Conservation (phyloP, 1,140 invertebrate species). For the Drosophila asahinai region DNA sequence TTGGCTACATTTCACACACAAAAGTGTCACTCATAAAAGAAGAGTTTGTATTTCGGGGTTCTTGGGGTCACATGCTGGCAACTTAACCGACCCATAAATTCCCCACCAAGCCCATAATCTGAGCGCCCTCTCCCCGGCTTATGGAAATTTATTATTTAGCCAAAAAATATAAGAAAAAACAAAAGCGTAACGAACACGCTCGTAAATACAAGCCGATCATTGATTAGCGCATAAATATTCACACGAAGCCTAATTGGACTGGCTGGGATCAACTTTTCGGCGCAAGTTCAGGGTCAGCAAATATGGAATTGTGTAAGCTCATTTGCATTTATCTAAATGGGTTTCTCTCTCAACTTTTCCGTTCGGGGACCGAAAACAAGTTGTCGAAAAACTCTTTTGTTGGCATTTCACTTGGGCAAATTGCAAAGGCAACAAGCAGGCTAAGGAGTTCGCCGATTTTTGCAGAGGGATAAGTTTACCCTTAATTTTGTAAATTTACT, state of each 20-base stretch:
- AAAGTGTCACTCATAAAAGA: conserved; percentile 38
- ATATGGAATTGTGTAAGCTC: conserved; percentile 20
- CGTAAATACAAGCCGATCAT: conserved; percentile 56
- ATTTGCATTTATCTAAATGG: conserved; percentile 50
- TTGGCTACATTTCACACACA: conserved; percentile 26
- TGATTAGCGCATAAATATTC: conserved; percentile 76
- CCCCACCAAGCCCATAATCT: conserved; percentile 31
- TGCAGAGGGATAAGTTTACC: conserved; percentile 36
- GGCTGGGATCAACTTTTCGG: conserved; percentile 16
- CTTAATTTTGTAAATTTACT: conserved; percentile 41
- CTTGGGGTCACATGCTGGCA: conserved; percentile 23
- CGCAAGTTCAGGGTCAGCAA: conserved; percentile 68
- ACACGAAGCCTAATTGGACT: conserved; percentile 44
- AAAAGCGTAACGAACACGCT: conserved; percentile 21
- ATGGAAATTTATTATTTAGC: conserved; percentile 32
- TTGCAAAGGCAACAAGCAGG: conserved; percentile 42
- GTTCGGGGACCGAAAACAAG: conserved; percentile 23
- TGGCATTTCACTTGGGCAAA: conserved; percentile 56
- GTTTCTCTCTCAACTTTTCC: conserved; percentile 19
- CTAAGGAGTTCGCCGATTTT: conserved; percentile 15
- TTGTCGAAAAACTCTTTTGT: conserved; percentile 53
- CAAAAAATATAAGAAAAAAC: conserved; percentile 12
- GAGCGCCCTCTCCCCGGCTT: conserved; percentile 17
- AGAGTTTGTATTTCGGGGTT: conserved; percentile 2
- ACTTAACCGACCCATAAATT: conserved; percentile 30